Evolutionary conservation across 2,113 vertebrate species (phyloP), one percentile per base, ranked within the genome.

Genomic region (Hoplias malabaricus): DNA sequence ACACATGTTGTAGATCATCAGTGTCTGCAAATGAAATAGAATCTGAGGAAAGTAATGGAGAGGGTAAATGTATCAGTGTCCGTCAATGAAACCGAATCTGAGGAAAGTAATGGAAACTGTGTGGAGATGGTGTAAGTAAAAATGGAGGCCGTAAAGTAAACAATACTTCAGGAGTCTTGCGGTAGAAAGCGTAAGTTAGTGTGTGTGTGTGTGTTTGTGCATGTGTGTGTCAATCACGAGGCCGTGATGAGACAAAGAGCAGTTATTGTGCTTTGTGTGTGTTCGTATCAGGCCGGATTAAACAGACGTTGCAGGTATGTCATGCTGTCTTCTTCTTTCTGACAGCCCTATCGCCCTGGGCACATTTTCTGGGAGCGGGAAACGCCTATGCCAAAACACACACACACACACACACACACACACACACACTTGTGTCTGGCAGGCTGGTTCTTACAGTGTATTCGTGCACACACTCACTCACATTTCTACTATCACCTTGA

Each of bases 191-290:
- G 38, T 65, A 50, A 69, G 76, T 70, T 34, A n/a, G 63, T 74
- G 34, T 50, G 43, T 50, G 75, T 70, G 75, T 69, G 27, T 68
- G 34, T 70, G 75, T 69, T 19, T 68, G 34, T 65, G 48, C 42
- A 19, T 56, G 63, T 31, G 57, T 73, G 61, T 75, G 85, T 88
- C 85, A 70, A 63, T 90, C 88, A 87, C 21, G 21, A 43, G 66
- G 69, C 54, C 73, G 48, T 65, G 66, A 69, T 81, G 78, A 86
- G 73, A 93, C 90, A 93, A 92, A 92, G 89, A 88, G 78, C 63
- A 86, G 75, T 92, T 90, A 90, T 93, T 91, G 90, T 92, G 87
- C 88, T 89, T 90, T 91, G 86, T 91, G 84, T 89, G 80, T 75
- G 75, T 87, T 74, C 81, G 86, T 78, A 93, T 92, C 89, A 84